Percentiles rank a stretch among this genome's conserved stretches.
These are phyloP conservation scores for Perccottus glenii DNA, from an alignment of 2,113 vertebrate species.

Conservation along the genomic window DNA sequence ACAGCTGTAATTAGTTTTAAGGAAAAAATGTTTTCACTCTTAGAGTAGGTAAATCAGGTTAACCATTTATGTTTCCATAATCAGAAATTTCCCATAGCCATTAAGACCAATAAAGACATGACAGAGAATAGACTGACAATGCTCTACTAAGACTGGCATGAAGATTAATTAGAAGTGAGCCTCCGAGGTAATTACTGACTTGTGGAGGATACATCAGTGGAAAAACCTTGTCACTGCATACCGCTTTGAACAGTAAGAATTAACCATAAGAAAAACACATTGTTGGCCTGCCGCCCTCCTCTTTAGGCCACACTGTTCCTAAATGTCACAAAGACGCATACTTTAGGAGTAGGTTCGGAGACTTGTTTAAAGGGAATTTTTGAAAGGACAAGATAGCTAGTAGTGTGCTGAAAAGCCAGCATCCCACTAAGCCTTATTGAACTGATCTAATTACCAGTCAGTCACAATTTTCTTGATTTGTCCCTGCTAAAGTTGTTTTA, in stretches of 20 bases:
- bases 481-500: too few relatives aligned
- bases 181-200: conserved; percentile 72
- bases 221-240: conserved; percentile 50
- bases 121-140: conserved; percentile 41
- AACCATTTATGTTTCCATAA: background rate
- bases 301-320: conserved; percentile 25
- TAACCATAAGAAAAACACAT: conserved; percentile 42
- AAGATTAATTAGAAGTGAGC: conserved; percentile 73
- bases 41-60: background rate
- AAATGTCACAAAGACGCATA: conserved; percentile 36
- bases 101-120: conserved; percentile 41
- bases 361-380: conserved; percentile 26
- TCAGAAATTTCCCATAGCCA: conserved; percentile 9
- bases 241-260: conserved; percentile 41
- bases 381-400: conserved; percentile 18
- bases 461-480: too few relatives aligned
- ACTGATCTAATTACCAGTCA: too few relatives aligned
- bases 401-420: too few relatives aligned
- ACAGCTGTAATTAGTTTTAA: conserved; percentile 46
- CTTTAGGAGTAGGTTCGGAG: conserved; percentile 23
- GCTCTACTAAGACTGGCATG: conserved; percentile 45
- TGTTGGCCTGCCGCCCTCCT: conserved; percentile 18
- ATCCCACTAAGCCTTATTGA: too few relatives aligned
- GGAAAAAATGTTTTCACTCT: conserved; percentile 15
- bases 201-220: conserved; percentile 58